These are phyloP conservation scores for Brachypteracias leptosomus DNA, from an alignment of 2,113 vertebrate species.

Conservation along the genomic window DNA sequence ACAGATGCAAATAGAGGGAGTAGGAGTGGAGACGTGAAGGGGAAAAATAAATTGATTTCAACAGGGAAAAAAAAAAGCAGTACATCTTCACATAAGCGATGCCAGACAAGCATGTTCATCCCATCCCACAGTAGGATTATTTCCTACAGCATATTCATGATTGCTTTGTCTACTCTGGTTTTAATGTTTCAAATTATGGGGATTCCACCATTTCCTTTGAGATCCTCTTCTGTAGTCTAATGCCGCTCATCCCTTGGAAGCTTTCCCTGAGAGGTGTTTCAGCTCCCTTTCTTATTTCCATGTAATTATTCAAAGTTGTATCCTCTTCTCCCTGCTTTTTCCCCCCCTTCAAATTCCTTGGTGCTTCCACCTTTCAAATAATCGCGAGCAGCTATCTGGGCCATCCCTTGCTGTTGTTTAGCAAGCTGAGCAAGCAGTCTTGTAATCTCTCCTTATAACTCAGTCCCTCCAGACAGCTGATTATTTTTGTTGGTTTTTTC, in stretches of 20 bases:
- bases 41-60: not conserved
- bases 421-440: not conserved
- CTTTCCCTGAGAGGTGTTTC: not conserved
- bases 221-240: not conserved
- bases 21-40: not conserved
- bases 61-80: not conserved
- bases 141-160: constrained; percentile 17
- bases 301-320: not conserved
- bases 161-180: constrained; percentile 19
- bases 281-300: not conserved
- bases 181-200: constrained; percentile 37
- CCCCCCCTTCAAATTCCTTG: not conserved
- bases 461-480: not conserved
- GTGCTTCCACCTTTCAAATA: not conserved
- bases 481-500: not conserved
- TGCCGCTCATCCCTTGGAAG: constrained; percentile 17
- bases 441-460: not conserved
- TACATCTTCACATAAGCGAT: not conserved
- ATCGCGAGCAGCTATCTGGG: not conserved
- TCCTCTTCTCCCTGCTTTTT: not conserved
- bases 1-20: not conserved
- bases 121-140: not conserved
- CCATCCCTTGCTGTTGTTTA: not conserved
- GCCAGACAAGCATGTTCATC: constrained; percentile 25
- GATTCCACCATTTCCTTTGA: constrained; percentile 44